Conservation (phyloP, 2,797 vertebrate genomes). For the Falco berigora region DNA sequence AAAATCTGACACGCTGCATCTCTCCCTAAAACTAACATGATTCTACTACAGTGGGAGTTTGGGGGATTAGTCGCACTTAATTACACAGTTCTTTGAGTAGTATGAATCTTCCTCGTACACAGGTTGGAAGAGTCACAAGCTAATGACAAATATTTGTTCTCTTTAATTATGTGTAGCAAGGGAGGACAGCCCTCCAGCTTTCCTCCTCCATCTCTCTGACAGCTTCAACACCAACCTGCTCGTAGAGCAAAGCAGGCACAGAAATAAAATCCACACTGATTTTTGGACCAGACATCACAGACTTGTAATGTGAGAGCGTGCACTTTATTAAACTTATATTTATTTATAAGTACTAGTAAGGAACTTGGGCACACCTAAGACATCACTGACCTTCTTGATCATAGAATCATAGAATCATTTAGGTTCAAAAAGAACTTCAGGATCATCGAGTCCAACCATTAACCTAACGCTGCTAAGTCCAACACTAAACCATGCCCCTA, state of each 20-base stretch:
- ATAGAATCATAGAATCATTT: too few species aligned
- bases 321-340: not conserved
- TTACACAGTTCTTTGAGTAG: not conserved
- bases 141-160: conserved; percentile 56
- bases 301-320: not conserved
- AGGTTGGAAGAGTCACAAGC: conserved; percentile 22
- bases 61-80: not conserved
- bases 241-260: not conserved
- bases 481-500: too few species aligned
- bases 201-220: conserved; percentile 8
- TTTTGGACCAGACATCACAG: not conserved
- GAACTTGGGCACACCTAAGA: not conserved
- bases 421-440: too few species aligned
- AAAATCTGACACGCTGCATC: not conserved
- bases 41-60: not conserved
- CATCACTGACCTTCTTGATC: not conserved
- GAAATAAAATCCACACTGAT: not conserved
- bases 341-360: not conserved
- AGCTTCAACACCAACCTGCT: not conserved
- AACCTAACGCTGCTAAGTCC: too few species aligned
- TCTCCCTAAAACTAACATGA: not conserved
- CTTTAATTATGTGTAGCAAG: not conserved
- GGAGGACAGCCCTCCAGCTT: not conserved
- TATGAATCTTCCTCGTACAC: not conserved
- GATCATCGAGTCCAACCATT: too few species aligned